Evolutionary conservation across 2,797 vertebrate genomes (phyloP), one percentile per base, ranked within the genome.

Genomic region (Cottoperca gobio): DNA sequence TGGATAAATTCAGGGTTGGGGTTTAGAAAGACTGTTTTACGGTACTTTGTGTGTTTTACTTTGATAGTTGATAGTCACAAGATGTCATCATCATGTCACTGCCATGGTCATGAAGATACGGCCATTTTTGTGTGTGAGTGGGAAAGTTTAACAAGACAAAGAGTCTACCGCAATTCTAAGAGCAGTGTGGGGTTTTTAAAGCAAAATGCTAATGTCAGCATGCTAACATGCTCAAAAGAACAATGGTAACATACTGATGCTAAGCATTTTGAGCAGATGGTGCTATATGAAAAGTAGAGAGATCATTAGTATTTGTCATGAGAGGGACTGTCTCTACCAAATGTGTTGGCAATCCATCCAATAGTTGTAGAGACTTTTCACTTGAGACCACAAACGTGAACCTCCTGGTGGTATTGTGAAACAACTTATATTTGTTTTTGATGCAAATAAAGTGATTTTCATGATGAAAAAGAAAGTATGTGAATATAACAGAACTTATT

Each of bases 1-100:
- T n/a, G n/a, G n/a, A n/a, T n/a, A n/a, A n/a, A n/a, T n/a, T n/a
- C n/a, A n/a, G n/a, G n/a, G n/a, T n/a, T n/a, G n/a, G n/a, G n/a
- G n/a, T n/a, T 58, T 17, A 17, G 5, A 42, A 10, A 60, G 16
- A 37, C 50, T 45, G 3, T n/a, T n/a, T n/a, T n/a, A n/a, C n/a
- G n/a, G n/a, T n/a, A n/a, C n/a, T n/a, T 9, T 45, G 28, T 21
- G 52, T 48, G 19, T 63, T 37, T 72, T 45, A 26, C 16, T 71
- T 53, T 53, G 14, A 43, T 33, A 33, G 13, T 0, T 46, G 0
- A 46, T 46, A 10, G 24, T 49, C 9, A 31, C 8, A 8, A 35
- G 10, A 43, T 0, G 40, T 21, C 23, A 16, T 60, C 50, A 26
- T 68, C 39, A 42, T 37, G 12, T 67, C 19, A 45, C 13, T 35